These are phyloP conservation scores for Hybognathus amarus DNA, from an alignment of 2,797 vertebrate species.

Conservation along the genomic window DNA sequence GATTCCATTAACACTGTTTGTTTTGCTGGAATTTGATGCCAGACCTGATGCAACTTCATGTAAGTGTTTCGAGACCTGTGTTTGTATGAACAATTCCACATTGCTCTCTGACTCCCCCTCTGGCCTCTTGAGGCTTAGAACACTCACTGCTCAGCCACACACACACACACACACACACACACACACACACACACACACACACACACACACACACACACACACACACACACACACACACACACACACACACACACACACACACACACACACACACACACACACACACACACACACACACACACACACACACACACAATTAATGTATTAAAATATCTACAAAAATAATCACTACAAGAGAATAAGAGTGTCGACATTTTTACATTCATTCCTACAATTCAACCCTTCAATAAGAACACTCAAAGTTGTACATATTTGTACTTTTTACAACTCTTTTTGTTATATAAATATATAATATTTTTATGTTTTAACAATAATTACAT, in stretches of 20 bases:
- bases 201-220: neutral
- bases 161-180: slow-evolving; percentile 10
- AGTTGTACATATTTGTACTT: neutral
- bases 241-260: slow-evolving; percentile 13
- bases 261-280: slow-evolving; percentile 24
- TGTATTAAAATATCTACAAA: slow-evolving; percentile 12
- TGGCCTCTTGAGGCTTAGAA: slow-evolving; percentile 16
- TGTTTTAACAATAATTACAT: neutral
- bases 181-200: slow-evolving; percentile 14
- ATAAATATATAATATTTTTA: neutral
- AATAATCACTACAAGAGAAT: neutral
- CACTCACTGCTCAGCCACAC: slow-evolving; percentile 31
- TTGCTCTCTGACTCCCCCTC: slow-evolving; percentile 14
- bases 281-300: neutral
- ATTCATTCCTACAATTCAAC: neutral
- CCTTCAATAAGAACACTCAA: neutral
- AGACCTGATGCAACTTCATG: slow-evolving; percentile 82
- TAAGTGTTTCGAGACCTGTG: slow-evolving; percentile 73
- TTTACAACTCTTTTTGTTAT: neutral
- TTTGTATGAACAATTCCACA: slow-evolving; percentile 66
- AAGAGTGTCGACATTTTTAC: neutral
- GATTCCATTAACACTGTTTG: slow-evolving; percentile 84
- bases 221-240: slow-evolving; percentile 15
- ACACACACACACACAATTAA: slow-evolving; percentile 8
- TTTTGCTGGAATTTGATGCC: slow-evolving; percentile 75